Conservation (phyloP, 2,797 vertebrate species). For the Notolepis coatsorum region DNA sequence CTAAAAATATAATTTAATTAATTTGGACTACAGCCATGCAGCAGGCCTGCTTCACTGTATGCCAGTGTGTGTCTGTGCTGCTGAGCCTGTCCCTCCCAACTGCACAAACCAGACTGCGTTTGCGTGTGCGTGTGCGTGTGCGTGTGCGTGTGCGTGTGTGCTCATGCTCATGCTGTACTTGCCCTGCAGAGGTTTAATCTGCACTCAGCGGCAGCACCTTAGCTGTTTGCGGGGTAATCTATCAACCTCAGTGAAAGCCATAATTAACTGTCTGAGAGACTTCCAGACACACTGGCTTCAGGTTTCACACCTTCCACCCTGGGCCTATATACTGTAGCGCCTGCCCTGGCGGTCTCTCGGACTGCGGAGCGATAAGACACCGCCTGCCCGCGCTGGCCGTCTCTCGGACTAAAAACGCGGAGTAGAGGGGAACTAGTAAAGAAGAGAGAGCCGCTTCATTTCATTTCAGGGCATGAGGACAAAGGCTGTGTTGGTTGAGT, state of each 20-base stretch:
- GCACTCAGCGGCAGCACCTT: constrained; percentile 48
- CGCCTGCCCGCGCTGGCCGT: too few species aligned
- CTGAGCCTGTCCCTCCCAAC: constrained; percentile 9
- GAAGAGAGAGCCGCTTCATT: constrained; percentile 3
- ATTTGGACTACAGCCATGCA: not conserved
- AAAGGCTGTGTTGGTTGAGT: constrained; percentile 30
- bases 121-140: not conserved
- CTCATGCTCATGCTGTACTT: constrained; percentile 35
- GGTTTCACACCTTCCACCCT: constrained; percentile 33
- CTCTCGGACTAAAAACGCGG: too few species aligned
- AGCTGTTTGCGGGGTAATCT: constrained; percentile 59
- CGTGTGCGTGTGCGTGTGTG: too few species aligned
- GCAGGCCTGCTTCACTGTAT: constrained; percentile 20
- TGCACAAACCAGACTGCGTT: too few species aligned
- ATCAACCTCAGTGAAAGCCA: constrained; percentile 63
- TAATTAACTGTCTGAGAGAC: constrained; percentile 59
- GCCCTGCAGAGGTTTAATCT: constrained; percentile 61
- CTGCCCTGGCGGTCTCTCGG: constrained; percentile 13
- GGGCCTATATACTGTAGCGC: not conserved
- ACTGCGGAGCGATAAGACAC: constrained; percentile 7
- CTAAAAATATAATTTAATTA: too few species aligned
- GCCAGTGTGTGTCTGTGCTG: constrained; percentile 15
- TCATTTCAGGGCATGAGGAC: constrained; percentile 22
- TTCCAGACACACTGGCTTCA: constrained; percentile 40
- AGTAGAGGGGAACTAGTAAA: not conserved